A percentile compares a stretch with the other conserved stretches of the same genome.
Evolutionary conservation across 2,797 vertebrate genomes (phyloP).

Genomic region (Vultur gryphus): DNA sequence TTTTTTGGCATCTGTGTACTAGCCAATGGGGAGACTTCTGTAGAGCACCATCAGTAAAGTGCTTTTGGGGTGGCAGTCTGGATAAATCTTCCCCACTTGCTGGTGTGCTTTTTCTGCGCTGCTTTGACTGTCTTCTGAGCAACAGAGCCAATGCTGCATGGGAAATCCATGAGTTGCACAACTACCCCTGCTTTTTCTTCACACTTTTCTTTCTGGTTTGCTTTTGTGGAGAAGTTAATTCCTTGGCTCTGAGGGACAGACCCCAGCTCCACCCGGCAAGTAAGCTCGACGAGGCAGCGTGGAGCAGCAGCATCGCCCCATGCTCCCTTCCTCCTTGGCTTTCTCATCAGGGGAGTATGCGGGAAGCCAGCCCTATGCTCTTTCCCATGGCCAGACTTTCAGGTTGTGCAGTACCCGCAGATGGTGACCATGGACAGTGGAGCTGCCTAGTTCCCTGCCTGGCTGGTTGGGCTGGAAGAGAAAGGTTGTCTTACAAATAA

Average conservation of each 20-base stretch:
- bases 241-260: neutral
- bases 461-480: neutral
- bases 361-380: neutral
- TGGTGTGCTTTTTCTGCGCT: neutral
- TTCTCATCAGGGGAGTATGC: neutral
- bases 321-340: neutral
- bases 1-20: neutral
- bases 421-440: neutral
- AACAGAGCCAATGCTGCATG: neutral
- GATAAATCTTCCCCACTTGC: neutral
- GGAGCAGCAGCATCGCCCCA: neutral
- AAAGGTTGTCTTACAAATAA: neutral
- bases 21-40: neutral
- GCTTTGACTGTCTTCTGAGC: neutral
- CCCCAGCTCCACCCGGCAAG: neutral
- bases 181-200: neutral
- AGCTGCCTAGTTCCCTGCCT: neutral
- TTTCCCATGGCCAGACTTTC: neutral
- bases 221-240: neutral
- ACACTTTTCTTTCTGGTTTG: neutral
- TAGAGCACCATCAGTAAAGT: neutral
- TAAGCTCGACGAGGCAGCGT: accelerated
- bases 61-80: neutral
- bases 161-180: neutral
- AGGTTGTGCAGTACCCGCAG: neutral